Evolutionary conservation across 2,113 vertebrate species (phyloP).

Genomic region (Platichthys flesus): DNA sequence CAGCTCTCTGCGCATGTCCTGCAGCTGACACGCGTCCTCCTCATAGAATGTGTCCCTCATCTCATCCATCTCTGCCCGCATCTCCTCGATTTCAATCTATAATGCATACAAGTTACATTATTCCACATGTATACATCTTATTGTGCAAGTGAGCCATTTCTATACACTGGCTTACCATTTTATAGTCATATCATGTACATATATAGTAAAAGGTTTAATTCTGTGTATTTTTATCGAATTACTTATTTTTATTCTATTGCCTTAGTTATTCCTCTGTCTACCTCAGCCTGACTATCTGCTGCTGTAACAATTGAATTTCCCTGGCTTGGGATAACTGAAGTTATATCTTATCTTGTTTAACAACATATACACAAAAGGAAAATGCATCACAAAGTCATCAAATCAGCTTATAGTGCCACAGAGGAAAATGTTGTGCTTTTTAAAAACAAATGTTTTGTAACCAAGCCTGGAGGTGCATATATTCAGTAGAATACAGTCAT

Average conservation of each 20-base stretch:
- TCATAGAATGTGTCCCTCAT: constrained; percentile 99
- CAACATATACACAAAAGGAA: neutral
- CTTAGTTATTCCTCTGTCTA: neutral
- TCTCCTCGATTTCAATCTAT: constrained; percentile 94
- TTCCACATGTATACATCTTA: neutral
- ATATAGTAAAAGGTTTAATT: too few species aligned
- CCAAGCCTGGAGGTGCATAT: neutral
- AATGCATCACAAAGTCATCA: neutral
- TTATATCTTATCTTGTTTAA: neutral
- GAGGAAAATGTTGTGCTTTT: neutral
- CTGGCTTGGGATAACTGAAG: neutral
- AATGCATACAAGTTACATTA: neutral
- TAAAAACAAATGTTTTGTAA: neutral
- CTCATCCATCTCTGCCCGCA: constrained; percentile 98
- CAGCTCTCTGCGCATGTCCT: constrained; percentile 98
- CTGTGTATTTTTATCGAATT: too few species aligned
- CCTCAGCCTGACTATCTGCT: neutral
- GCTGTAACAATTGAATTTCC: neutral
- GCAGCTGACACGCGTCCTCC: constrained; percentile 96
- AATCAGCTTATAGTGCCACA: neutral
- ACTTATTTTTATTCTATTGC: too few species aligned
- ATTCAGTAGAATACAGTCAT: neutral
- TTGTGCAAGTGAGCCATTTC: too few species aligned
- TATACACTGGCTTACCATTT: too few species aligned
- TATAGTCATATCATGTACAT: too few species aligned